A percentile compares a stretch with the other conserved stretches of the same genome.
These are phyloP conservation scores for Ictalurus punctatus DNA, from an alignment of 2,113 vertebrate genomes.

Conservation along the genomic window DNA sequence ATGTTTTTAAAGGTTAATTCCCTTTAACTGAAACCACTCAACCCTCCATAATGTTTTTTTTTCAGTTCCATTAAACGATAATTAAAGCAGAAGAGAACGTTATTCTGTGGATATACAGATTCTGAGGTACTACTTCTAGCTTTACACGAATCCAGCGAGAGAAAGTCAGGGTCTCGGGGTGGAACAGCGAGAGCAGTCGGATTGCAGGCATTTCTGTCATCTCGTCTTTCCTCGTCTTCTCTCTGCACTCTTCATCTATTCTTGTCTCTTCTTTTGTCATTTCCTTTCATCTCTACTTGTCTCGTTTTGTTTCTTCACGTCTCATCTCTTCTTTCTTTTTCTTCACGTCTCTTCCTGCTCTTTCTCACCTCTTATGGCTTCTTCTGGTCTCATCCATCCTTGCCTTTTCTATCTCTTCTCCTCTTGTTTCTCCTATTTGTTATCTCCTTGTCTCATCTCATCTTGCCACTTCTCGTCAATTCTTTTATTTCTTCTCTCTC, in stretches of 20 bases:
- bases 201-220: not conserved
- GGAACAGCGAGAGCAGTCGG: not conserved
- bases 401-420: not conserved
- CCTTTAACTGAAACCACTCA: not conserved
- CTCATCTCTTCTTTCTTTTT: not conserved
- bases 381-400: not conserved
- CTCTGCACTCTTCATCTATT: not conserved
- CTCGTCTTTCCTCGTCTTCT: not conserved
- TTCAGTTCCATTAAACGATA: not conserved
- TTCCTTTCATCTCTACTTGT: not conserved
- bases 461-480: not conserved
- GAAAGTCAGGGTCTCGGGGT: not conserved
- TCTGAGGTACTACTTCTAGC: not conserved
- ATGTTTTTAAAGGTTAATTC: not conserved
- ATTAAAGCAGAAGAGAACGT: not conserved
- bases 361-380: not conserved
- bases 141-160: not conserved
- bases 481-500: not conserved
- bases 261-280: too few species aligned
- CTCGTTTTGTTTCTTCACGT: too few species aligned
- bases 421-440: not conserved
- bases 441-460: accelerated
- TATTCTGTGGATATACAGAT: not conserved
- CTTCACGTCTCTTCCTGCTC: not conserved
- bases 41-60: not conserved